Evolutionary conservation across 2,888 invertebrate species (phyloP), one percentile per base, ranked within the genome.

Genomic region (Escarpia spicata): DNA sequence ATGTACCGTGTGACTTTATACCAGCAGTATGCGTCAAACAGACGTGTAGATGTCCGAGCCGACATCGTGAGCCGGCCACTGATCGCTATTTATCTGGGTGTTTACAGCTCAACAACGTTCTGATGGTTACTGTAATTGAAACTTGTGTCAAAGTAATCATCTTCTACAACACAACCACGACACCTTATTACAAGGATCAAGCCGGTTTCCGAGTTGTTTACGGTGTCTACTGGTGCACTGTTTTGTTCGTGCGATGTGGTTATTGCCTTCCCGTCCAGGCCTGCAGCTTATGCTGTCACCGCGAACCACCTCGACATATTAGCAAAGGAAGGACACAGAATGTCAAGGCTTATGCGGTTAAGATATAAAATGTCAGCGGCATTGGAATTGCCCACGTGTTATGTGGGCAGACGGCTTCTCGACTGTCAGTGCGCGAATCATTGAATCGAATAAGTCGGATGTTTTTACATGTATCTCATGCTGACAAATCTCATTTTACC

Each of bases 311-410:
- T 75, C 75, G 75, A 6, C 75, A 75, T 3, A 75, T 19, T 75
- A 26, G 75, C 75, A 75, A 75, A 26, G 75, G 19, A n/a, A 15
- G 75, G 19, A 75, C n/a, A n/a, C 19, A 2, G 75, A 75, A 75
- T 75, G 75, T 75, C 75, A 75, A 75, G 75, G 75, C 26, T 75
- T 75, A 26, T 75, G 75, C 75, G n/a, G 75, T 75, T 75, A 75
- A 3, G 75, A 26, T n/a, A 75, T 75, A 75, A 75, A n/a, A 26
- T 75, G 75, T 75, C 75, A 75, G 26, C 6, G 75, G 19, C 75
- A 75, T 19, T 75, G 75, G 75, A 19, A 75, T 75, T 26, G 75
- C 75, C 75, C 75, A 75, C 75, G 75, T 26, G 19, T 75, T 6
- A 26, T 26, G 75, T n/a, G 26, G 75, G 75, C n/a, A 75, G 75